These are phyloP conservation scores for Cataglyphis livida DNA, from an alignment of 2,888 invertebrate genomes.

Conservation along the genomic window DNA sequence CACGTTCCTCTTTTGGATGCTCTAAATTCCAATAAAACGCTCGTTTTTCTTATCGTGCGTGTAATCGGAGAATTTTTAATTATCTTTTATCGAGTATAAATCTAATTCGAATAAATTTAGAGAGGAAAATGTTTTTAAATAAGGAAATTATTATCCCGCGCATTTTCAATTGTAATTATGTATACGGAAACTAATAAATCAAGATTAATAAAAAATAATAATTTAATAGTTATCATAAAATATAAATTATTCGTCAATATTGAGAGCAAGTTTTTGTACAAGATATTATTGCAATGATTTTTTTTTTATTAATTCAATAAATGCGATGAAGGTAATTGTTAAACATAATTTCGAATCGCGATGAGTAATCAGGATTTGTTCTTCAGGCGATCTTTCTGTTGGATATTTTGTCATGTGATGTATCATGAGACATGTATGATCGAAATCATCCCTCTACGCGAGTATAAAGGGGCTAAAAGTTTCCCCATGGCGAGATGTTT, in stretches of 20 bases:
- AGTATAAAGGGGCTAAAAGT: constrained; percentile 70
- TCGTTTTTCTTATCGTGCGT: constrained; percentile 60
- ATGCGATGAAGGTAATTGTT: not conserved
- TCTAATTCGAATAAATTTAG: not conserved
- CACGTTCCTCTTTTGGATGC: constrained; percentile 53
- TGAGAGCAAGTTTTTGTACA: not conserved
- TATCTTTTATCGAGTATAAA: constrained; percentile 12
- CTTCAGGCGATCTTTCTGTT: constrained; percentile 29
- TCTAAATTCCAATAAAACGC: constrained; percentile 68
- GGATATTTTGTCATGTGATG: constrained; percentile 60
- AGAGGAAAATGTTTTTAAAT: not conserved
- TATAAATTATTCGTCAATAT: not conserved
- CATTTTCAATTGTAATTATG: not conserved
- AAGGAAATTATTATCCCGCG: not conserved
- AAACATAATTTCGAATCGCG: constrained; percentile 54
- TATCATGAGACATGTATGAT: constrained; percentile 51
- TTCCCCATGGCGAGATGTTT: constrained; percentile 74
- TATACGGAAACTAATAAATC: not conserved
- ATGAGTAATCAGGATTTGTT: constrained; percentile 58
- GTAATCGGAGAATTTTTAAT: constrained; percentile 18
- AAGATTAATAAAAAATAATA: not conserved
- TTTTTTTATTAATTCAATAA: constrained; percentile 6
- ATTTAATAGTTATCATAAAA: not conserved
- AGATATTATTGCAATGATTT: not conserved
- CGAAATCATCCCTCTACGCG: constrained; percentile 53